Conservation (phyloP, 1,140 invertebrate genomes). For the Psix sp. region DNA sequence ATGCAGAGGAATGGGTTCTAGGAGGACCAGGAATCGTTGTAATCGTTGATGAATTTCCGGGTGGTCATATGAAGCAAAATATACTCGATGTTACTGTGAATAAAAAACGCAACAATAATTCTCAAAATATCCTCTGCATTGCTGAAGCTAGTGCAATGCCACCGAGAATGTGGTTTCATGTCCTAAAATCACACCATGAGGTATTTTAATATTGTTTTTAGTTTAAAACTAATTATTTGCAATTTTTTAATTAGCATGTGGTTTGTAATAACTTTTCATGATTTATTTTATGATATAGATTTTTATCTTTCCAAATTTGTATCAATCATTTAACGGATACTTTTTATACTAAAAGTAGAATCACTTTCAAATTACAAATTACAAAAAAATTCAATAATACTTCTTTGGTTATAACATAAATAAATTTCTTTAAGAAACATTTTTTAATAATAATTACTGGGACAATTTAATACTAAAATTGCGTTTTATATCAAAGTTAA, state of each 20-base stretch:
- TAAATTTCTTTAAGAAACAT: no score
- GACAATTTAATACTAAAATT: no score
- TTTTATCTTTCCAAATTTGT: no score
- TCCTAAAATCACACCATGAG: constrained; percentile 69
- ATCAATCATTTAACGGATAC: no score
- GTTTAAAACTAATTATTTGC: no score
- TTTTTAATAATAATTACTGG: no score
- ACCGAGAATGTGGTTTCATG: constrained; percentile 73
- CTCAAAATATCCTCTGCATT: constrained; percentile 75
- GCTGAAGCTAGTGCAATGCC: constrained; percentile 73
- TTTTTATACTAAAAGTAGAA: no score
- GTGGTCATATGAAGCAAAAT: constrained; percentile 72
- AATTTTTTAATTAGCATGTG: not conserved
- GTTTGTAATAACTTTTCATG: not conserved
- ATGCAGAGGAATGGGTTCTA: constrained; percentile 73
- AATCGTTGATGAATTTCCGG: constrained; percentile 77
- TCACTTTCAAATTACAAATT: no score
- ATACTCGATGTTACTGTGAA: constrained; percentile 59
- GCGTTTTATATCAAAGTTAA: no score
- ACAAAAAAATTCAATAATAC: no score
- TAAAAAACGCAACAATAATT: constrained; percentile 74
- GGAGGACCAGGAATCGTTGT: constrained; percentile 73
- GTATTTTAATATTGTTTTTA: constrained; percentile 55
- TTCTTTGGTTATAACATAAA: no score
- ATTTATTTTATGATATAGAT: no score